These are phyloP conservation scores for Mystacides longicornis DNA, from an alignment of 2,888 invertebrate genomes.

Conservation along the genomic window DNA sequence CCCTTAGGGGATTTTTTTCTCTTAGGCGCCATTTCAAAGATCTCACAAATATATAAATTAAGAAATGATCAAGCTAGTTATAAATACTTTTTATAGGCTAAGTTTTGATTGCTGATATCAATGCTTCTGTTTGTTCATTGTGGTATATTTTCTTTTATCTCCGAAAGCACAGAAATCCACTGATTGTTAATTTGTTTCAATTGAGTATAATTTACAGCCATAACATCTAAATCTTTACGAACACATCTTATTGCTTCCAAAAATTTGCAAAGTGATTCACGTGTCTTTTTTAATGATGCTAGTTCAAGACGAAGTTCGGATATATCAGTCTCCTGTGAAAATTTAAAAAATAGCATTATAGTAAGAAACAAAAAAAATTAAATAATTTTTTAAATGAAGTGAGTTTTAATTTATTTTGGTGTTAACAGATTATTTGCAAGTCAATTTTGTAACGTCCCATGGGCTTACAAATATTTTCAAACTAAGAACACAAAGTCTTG, in stretches of 20 bases:
- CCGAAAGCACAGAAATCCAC: slow-evolving; percentile 30
- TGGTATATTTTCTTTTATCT: background rate
- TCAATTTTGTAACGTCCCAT: no score
- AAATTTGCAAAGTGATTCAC: slow-evolving; percentile 34
- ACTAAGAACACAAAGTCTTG: no score
- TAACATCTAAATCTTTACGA: slow-evolving; percentile 32
- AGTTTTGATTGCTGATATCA: no score
- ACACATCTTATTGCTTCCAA: slow-evolving; percentile 34
- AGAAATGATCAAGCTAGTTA: background rate
- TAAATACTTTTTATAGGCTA: background rate
- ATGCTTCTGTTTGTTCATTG: no score
- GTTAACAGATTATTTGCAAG: no score
- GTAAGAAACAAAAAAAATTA: slow-evolving; percentile 1
- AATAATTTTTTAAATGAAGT: no score
- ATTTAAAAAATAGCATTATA: slow-evolving; percentile 1
- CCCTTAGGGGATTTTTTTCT: slow-evolving; percentile 34
- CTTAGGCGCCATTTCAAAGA: slow-evolving; percentile 17
- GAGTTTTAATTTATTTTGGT: no score
- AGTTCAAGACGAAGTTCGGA: slow-evolving; percentile 35
- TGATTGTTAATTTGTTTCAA: slow-evolving; percentile 36
- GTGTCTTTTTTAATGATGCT: slow-evolving; percentile 35
- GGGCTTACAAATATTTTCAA: no score
- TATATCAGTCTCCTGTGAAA: slow-evolving; percentile 32
- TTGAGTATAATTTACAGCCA: slow-evolving; percentile 35
- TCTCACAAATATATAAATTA: slow-evolving; percentile 3